Percentiles rank a stretch among this genome's conserved stretches.
These are phyloP conservation scores for Lissocephala sabroskyi DNA, from an alignment of 2,888 invertebrate species.

Conservation along the genomic window DNA sequence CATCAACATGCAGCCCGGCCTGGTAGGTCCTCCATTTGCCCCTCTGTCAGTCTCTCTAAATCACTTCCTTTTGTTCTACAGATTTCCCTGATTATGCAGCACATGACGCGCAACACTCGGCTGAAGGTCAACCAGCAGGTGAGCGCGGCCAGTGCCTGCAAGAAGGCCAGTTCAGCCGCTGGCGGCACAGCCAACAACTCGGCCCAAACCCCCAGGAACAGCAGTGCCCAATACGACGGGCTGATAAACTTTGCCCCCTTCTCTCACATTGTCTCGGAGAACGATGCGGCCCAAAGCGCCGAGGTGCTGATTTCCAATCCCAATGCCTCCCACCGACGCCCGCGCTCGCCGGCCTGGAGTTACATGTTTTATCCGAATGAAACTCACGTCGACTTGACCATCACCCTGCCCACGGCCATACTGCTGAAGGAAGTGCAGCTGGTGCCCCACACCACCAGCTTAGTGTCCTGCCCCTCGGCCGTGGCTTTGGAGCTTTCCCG, in stretches of 20 bases:
- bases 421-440: conserved; percentile 89
- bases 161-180: conserved; percentile 67
- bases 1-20: conserved; percentile 79
- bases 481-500: conserved; percentile 89
- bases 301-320: conserved; percentile 89
- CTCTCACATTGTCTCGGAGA: conserved; percentile 84
- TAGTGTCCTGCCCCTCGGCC: conserved; percentile 90
- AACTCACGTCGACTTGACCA: conserved; percentile 89
- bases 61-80: conserved; percentile 15
- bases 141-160: conserved; percentile 62
- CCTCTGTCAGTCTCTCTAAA: not conserved
- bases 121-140: conserved; percentile 70
- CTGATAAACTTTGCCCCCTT: conserved; percentile 92
- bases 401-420: conserved; percentile 90
- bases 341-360: conserved; percentile 94
- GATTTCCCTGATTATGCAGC: conserved; percentile 77
- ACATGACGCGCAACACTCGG: conserved; percentile 74
- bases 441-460: conserved; percentile 87
- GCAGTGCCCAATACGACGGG: conserved; percentile 80
- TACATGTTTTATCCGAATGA: conserved; percentile 95
- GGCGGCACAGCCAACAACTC: conserved; percentile 62
- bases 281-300: conserved; percentile 90
- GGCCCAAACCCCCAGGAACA: conserved; percentile 70
- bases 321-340: conserved; percentile 85
- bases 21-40: conserved; percentile 72